Evolutionary conservation across 2,113 vertebrate species (phyloP).

Genomic region (Sprattus sprattus): DNA sequence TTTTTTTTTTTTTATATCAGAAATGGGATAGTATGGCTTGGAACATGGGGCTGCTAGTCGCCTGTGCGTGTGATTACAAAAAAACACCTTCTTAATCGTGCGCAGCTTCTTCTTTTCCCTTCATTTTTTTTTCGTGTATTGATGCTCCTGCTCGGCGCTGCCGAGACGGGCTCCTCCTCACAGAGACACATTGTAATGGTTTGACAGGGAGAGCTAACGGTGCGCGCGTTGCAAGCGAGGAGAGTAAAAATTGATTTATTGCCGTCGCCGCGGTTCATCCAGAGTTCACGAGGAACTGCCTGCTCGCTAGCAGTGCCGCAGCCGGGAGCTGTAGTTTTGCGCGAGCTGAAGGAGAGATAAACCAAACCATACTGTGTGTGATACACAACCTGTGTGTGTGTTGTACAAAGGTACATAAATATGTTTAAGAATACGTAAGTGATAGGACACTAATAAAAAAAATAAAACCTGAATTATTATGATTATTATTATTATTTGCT

Average conservation of each 20-base stretch:
- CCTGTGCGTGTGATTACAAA: not conserved
- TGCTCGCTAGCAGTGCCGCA: conserved; percentile 66
- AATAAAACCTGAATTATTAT: not conserved
- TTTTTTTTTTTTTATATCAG: not conserved
- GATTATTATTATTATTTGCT: no score
- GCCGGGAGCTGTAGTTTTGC: conserved; percentile 58
- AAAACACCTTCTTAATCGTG: conserved; percentile 10
- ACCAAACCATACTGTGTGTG: not conserved
- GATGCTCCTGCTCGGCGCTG: conserved; percentile 60
- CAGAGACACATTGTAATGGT: conserved; percentile 57
- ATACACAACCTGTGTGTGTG: not conserved
- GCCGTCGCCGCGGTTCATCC: conserved; percentile 79
- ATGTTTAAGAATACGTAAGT: not conserved
- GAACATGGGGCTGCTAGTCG: not conserved
- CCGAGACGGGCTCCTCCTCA: conserved; percentile 69
- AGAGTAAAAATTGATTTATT: conserved; percentile 74
- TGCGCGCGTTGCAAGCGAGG: conserved; percentile 72
- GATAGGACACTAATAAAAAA: not conserved
- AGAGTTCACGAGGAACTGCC: conserved; percentile 80
- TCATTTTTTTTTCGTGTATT: conserved; percentile 10
- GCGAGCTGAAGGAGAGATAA: conserved; percentile 61
- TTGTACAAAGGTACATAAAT: not conserved
- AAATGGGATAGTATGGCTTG: not conserved
- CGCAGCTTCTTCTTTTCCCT: not conserved
- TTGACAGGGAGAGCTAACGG: conserved; percentile 69